Conservation (phyloP, 2,888 invertebrate genomes). For the Bhutanitis thaidina region DNA sequence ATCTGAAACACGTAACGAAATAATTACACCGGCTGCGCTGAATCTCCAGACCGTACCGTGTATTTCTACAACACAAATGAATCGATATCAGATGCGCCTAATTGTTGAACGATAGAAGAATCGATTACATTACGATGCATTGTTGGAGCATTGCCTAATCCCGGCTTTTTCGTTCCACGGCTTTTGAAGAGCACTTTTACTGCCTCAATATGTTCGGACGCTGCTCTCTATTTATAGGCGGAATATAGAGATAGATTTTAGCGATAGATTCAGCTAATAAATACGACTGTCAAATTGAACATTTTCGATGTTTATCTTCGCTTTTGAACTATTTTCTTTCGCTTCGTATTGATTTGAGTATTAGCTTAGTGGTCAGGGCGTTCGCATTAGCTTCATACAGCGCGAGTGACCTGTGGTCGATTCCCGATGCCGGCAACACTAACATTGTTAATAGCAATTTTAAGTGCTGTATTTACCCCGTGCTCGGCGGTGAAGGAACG, state of each 20-base stretch:
- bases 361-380: too few relatives aligned
- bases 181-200: background rate
- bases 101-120: conserved; percentile 24
- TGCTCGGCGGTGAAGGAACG: too few relatives aligned
- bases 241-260: background rate
- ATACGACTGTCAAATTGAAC: too few relatives aligned
- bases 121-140: conserved; percentile 25
- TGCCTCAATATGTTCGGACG: background rate
- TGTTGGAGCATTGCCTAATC: conserved; percentile 27
- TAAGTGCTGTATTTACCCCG: too few relatives aligned
- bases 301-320: too few relatives aligned
- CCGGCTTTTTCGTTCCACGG: conserved; percentile 9
- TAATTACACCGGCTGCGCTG: conserved; percentile 7
- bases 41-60: conserved; percentile 8
- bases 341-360: too few relatives aligned
- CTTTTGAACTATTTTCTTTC: too few relatives aligned
- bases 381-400: too few relatives aligned
- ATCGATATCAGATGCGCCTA: conserved; percentile 24
- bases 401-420: too few relatives aligned
- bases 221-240: background rate
- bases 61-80: background rate
- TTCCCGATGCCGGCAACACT: too few relatives aligned
- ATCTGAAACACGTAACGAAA: conserved; percentile 6
- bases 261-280: background rate
- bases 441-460: too few relatives aligned